phyloP scores from a whole-genome alignment of 2,113 vertebrate species.

The Semnopithecus entellus region DNA sequence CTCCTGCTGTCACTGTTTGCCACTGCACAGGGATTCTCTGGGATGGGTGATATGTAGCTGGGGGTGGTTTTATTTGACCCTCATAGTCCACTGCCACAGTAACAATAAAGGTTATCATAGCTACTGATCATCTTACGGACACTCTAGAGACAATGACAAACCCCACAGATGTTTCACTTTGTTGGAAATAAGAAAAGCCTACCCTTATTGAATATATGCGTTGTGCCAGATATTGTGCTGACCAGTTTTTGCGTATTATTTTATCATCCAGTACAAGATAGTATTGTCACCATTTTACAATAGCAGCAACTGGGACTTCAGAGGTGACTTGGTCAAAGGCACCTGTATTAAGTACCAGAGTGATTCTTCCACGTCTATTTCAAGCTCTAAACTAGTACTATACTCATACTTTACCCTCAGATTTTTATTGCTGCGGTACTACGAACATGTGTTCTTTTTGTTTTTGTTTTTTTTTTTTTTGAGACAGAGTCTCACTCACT shows the following conservation, averaged over 20 bases:
- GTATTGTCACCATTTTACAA: background rate
- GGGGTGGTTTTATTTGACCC: background rate
- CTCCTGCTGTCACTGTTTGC: background rate
- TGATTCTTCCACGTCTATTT: rapidly evolving
- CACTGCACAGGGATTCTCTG: background rate
- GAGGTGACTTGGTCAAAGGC: background rate
- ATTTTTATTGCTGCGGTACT: background rate
- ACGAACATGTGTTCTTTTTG: background rate
- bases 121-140: background rate
- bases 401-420: background rate
- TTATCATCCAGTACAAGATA: background rate
- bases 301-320: background rate
- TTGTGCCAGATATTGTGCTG: background rate
- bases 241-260: background rate
- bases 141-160: background rate
- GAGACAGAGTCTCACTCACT: no score
- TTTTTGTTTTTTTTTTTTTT: no score
- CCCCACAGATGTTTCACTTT: background rate
- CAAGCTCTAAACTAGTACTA: background rate
- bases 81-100: background rate
- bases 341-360: background rate
- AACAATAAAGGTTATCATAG: background rate
- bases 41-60: background rate
- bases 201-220: background rate
- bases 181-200: background rate